Base-by-base conservation (phyloP, 2,888 invertebrate genomes). In the Spicauda simplicius region DNA sequence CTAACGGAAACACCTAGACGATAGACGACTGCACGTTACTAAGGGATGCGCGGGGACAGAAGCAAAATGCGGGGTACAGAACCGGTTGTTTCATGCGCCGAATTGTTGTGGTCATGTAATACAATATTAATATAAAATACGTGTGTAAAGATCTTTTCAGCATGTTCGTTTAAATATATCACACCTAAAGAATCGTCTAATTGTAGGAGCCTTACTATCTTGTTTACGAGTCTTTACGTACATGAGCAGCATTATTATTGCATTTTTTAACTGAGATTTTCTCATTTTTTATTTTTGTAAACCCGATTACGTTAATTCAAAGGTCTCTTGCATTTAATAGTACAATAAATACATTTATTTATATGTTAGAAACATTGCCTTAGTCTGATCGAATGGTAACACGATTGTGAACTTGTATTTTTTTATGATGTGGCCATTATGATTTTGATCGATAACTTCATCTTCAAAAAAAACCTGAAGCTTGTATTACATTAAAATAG, bases 321-420 rank as follows among this genome's bases (percentile, higher is more conserved):
- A 25, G 30, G 20, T 55, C 18, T 69, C 50, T 72, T 75, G 75
- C 74, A 76, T 76, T 76, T 76, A 74, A 52, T 68, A 73, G 72
- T 73, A 74, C 72, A 73, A 71, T 70, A 59, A 53, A 66, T 63
- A 55, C 61, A 66, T 68, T 57, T 59, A 48, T 64, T 56, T 54
- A 71, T 16, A 16, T 48, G 48, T 48, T 48, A 48, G 25, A 16
- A 16, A 48, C 16, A 48, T 48, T 48, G 0, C 5, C 14, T 48
- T 48, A 48, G 48, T 48, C 48, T 41, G 41, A 14, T 16, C 12
- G 45, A 45, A 16, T 48, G 16, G n/a, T 30, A 48, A 54, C 25
- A 54, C 30, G 20, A 50, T 59, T 50, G 59, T 30, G 7, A 48
- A 16, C 6, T 16, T 48, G n/a, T 48, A 48, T 8, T 16, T 48